A percentile compares a stretch with the other conserved stretches of the same genome.
phyloP scores from a whole-genome alignment of 1,140 invertebrate genomes.

The Drosophila murphyi region DNA sequence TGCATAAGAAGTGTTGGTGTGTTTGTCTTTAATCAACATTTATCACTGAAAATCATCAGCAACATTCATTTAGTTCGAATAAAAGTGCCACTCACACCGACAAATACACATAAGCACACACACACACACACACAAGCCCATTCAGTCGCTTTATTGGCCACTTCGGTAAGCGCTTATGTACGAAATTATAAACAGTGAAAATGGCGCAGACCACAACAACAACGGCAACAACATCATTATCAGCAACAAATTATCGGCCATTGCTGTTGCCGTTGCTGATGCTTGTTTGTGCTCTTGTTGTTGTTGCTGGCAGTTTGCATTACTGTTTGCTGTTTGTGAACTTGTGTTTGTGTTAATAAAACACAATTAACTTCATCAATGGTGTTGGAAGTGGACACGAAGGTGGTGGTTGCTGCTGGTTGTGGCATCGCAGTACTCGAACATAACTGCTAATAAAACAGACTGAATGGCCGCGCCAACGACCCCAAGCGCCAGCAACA shows the following conservation, averaged over 20 bases:
- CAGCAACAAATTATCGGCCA: conserved; percentile 75
- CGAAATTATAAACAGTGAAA: conserved; percentile 72
- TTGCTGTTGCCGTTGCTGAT: conserved; percentile 35
- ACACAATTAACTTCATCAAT: conserved; percentile 84
- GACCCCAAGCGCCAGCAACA: conserved; percentile 54
- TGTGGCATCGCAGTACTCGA: conserved; percentile 40
- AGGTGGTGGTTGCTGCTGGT: conserved; percentile 1
- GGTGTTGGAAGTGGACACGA: conserved; percentile 32
- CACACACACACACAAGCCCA: conserved; percentile 4
- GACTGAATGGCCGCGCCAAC: conserved; percentile 70
- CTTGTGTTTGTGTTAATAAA: conserved; percentile 84
- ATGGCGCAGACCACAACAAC: conserved; percentile 40
- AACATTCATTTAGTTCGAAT: conserved; percentile 34
- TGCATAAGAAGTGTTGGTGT: not conserved
- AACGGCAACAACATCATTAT: conserved; percentile 61
- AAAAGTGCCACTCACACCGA: conserved; percentile 20
- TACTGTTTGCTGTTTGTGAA: conserved; percentile 64
- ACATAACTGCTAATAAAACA: conserved; percentile 81
- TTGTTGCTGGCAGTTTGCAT: conserved; percentile 24
- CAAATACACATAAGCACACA: not conserved
- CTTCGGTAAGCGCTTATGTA: conserved; percentile 63
- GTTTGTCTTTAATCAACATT: conserved; percentile 47
- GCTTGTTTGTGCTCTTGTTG: conserved; percentile 31
- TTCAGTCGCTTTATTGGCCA: conserved; percentile 36
- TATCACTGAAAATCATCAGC: conserved; percentile 8